Evolutionary conservation across 2,113 vertebrate genomes (phyloP).

Genomic region (Lampris megalopsis): DNA sequence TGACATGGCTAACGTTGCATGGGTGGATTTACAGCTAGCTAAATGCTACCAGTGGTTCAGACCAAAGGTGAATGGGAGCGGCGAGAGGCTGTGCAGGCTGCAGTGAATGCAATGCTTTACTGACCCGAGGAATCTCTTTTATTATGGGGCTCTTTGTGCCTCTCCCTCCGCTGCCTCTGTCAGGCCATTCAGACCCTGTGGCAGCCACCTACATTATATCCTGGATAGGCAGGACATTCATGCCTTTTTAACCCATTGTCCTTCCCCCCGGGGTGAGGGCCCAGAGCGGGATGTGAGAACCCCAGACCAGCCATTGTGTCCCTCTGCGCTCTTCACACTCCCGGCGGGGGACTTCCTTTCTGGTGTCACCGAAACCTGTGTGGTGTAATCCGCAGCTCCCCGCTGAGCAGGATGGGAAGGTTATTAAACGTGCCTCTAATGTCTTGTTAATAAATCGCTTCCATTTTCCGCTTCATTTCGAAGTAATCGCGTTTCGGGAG

Average conservation of each 20-base stretch:
- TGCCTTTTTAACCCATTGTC: constrained; percentile 87
- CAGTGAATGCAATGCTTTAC: constrained; percentile 86
- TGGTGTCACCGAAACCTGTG: constrained; percentile 88
- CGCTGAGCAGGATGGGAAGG: constrained; percentile 84
- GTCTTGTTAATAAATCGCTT: constrained; percentile 87
- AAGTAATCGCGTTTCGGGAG: constrained; percentile 75
- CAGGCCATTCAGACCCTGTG: constrained; percentile 85
- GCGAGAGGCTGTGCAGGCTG: constrained; percentile 73
- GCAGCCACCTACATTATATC: constrained; percentile 88
- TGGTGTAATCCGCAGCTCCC: constrained; percentile 85
- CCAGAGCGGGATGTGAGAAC: constrained; percentile 85
- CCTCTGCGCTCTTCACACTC: constrained; percentile 84
- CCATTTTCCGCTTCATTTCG: constrained; percentile 85
- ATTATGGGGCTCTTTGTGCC: constrained; percentile 84
- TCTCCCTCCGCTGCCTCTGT: constrained; percentile 82
- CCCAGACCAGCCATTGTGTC: constrained; percentile 83
- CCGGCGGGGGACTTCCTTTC: constrained; percentile 87
- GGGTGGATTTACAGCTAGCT: constrained; percentile 49
- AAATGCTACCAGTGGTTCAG: constrained; percentile 55
- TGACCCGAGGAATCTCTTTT: constrained; percentile 88
- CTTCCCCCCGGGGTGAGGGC: constrained; percentile 83
- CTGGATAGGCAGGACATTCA: constrained; percentile 88
- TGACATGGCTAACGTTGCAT: constrained; percentile 40
- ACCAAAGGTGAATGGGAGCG: constrained; percentile 72
- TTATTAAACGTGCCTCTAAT: constrained; percentile 86